Percentiles rank a stretch among this genome's conserved stretches.
These are phyloP conservation scores for Abrostola triplasia DNA, from an alignment of 2,888 invertebrate species.

Conservation along the genomic window DNA sequence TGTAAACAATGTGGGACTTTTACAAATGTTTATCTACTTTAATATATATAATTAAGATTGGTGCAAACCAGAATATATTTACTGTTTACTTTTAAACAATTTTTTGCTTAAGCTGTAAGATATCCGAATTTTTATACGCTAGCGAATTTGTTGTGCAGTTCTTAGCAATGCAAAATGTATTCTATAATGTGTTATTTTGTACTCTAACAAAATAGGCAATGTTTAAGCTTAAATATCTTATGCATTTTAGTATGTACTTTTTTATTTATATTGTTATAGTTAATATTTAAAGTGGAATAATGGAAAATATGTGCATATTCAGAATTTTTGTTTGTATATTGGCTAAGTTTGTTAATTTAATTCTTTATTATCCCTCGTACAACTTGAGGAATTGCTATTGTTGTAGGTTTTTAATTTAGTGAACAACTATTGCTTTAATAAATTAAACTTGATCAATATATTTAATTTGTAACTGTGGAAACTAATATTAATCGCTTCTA, in stretches of 20 bases:
- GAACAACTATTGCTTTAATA: slow-evolving; percentile 52
- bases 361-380: slow-evolving; percentile 9
- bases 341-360: slow-evolving; percentile 2
- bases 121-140: slow-evolving; percentile 27
- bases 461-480: slow-evolving; percentile 16
- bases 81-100: slow-evolving; percentile 17
- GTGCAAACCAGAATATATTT: slow-evolving; percentile 37
- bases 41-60: slow-evolving; percentile 31
- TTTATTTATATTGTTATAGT: slow-evolving; percentile 21
- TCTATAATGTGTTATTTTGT: too few relatives aligned
- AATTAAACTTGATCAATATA: slow-evolving; percentile 9
- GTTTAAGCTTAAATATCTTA: not conserved
- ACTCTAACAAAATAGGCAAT: too few relatives aligned
- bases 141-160: slow-evolving; percentile 12
- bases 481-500: slow-evolving; percentile 28
- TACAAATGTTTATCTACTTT: slow-evolving; percentile 5
- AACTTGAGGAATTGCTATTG: slow-evolving; percentile 27
- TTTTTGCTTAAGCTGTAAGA: slow-evolving; percentile 30
- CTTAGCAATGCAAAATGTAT: slow-evolving; percentile 8
- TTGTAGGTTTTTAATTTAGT: slow-evolving; percentile 29
- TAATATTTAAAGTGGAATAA: slow-evolving; percentile 11
- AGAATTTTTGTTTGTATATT: slow-evolving; percentile 2
- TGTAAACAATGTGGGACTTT: slow-evolving; percentile 14
- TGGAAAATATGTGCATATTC: slow-evolving; percentile 19
- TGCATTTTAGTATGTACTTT: slow-evolving; percentile 17